A percentile compares a stretch with the other conserved stretches of the same genome.
Evolutionary conservation across 37 sponge, comb jelly and placozoan genomes (phyloP).

Genomic region (Oscarella lobularis): DNA sequence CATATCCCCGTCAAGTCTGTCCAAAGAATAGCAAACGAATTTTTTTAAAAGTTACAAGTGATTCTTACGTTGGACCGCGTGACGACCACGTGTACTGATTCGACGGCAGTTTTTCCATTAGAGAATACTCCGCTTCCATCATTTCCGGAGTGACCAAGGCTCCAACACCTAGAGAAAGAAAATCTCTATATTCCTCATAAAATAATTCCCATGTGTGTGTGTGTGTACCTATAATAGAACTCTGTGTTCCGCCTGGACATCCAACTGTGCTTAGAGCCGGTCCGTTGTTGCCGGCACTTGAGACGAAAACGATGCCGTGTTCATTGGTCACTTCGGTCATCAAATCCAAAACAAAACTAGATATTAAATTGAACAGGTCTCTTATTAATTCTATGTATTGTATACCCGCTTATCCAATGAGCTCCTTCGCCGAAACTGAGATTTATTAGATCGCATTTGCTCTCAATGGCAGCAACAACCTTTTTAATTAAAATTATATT

Average conservation of each 20-base stretch:
- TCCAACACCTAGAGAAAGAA: constrained; percentile 50
- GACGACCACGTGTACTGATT: constrained; percentile 84
- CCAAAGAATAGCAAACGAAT: background rate
- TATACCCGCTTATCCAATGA: no score
- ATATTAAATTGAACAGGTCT: no score
- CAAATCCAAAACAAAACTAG: no score
- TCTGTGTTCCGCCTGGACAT: constrained; percentile 78
- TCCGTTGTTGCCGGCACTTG: constrained; percentile 93
- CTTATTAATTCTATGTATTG: no score
- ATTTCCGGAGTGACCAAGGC: constrained; percentile 85
- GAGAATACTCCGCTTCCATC: constrained; percentile 78
- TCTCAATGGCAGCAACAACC: constrained; percentile 35
- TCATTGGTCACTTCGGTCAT: constrained; percentile 31
- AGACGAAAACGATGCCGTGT: constrained; percentile 75
- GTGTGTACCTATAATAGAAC: constrained; percentile 32
- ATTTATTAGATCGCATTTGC: constrained; percentile 73
- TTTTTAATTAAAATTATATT: constrained; percentile 5
- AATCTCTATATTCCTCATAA: background rate
- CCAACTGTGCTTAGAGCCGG: constrained; percentile 85
- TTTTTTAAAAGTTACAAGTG: background rate
- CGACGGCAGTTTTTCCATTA: constrained; percentile 34
- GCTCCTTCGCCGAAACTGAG: constrained; percentile 87
- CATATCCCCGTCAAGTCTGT: constrained; percentile 68
- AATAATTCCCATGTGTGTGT: background rate
- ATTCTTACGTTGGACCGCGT: constrained; percentile 76